Base-by-base conservation (phyloP, 2,888 invertebrate species). In the Ligdia adustata region DNA sequence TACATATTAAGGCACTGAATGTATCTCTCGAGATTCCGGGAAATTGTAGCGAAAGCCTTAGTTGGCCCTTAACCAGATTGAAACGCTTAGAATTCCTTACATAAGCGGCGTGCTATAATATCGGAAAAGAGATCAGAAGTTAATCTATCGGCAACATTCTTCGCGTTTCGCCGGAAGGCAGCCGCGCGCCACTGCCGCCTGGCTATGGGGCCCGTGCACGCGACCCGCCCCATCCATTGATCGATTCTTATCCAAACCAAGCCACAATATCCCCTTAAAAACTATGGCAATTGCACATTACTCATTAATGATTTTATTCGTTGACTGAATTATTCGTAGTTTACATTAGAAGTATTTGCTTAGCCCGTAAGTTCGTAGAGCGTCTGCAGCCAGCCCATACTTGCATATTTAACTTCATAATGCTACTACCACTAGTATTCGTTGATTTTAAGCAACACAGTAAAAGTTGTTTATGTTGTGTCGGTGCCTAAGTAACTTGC, bases 111-210 rank as follows among this genome's bases (percentile, higher is more conserved):
- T 72, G 83, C 82, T 82, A 82, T 88, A 86, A 88, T 89, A 89
- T 89, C 88, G 86, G 85, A 83, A 88, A 89, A 87, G 88, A 89
- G 88, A 89, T 88, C 89, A 89, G 88, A 87, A 89, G 88, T 89
- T 89, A 89, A 89, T 89, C 88, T 89, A 89, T 88, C 85, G 87
- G 87, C 86, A 89, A 88, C 87, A 88, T 88, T 88, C 85, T 82
- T 81, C 77, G 87, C 83, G 84, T 86, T 87, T 83, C 79, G 86
- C 87, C 88, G 89, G 88, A 88, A 89, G 88, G 87, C 86, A 85
- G 65, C 71, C 72, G 67, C 75, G 71, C 69, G 67, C 70, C 69
- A 66, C 62, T 66, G 58, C 64, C 68, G 44, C 64, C 64, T 63
- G 59, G 64, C 68, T 68, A 76, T 73, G 60, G 76, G 77, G 64